Evolutionary conservation across 1,140 invertebrate species (phyloP).

Genomic region (Caenorhabditis brenneri): DNA sequence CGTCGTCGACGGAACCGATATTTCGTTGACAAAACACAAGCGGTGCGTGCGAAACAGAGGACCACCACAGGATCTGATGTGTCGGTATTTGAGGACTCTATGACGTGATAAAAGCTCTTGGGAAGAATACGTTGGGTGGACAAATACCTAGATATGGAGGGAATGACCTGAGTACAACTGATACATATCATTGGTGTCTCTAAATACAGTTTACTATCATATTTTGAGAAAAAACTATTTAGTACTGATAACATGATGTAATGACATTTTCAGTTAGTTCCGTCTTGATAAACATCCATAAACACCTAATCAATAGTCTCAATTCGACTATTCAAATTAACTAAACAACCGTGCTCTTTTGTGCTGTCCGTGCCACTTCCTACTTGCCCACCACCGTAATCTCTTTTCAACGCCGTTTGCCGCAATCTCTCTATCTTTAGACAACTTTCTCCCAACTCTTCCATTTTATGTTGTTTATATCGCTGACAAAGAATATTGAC

Average conservation of each 20-base stretch:
- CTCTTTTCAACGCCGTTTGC: conserved; percentile 22
- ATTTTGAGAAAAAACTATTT: background rate
- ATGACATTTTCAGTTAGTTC: background rate
- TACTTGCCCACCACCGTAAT: conserved; percentile 16
- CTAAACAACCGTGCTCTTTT: background rate
- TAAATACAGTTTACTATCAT: background rate
- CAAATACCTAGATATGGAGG: too few relatives aligned
- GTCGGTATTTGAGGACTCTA: background rate
- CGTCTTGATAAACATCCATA: background rate
- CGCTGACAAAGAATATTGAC: background rate
- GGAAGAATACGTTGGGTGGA: background rate
- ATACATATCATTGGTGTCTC: background rate
- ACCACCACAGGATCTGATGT: background rate
- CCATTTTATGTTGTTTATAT: conserved; percentile 17
- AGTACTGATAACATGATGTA: background rate
- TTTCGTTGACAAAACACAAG: conserved; percentile 36
- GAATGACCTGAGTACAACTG: too few relatives aligned
- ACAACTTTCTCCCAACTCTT: background rate
- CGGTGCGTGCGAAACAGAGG: background rate
- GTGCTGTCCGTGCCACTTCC: background rate
- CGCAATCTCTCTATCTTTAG: conserved; percentile 13
- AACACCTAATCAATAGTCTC: background rate
- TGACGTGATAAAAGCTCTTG: background rate
- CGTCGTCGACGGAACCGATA: conserved; percentile 34
- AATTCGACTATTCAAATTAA: background rate